Conservation (phyloP, 2,113 vertebrate species). For the Triplophysa tibetana region DNA sequence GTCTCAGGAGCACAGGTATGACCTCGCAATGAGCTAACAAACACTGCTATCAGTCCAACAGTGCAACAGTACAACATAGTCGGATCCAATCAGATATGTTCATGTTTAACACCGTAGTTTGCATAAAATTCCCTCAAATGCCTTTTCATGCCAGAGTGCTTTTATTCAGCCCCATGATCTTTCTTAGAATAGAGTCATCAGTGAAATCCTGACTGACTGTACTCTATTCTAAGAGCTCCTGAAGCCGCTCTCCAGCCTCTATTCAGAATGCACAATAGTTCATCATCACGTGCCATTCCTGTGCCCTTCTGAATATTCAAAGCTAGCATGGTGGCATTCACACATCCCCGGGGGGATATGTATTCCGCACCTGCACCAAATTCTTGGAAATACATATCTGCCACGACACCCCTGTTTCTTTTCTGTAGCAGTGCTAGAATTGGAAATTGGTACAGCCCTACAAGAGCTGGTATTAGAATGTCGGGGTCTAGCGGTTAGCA, state of each 20-base stretch:
- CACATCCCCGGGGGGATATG: constrained; percentile 39
- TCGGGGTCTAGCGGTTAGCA: neutral
- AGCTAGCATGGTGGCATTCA: constrained; percentile 44
- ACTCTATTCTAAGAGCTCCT: constrained; percentile 40
- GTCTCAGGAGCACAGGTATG: constrained; percentile 90
- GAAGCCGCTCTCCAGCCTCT: constrained; percentile 29
- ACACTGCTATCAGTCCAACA: neutral
- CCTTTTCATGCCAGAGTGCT: neutral
- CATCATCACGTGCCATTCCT: constrained; percentile 47
- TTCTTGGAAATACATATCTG: constrained; percentile 50
- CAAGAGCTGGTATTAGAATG: neutral
- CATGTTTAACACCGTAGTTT: neutral
- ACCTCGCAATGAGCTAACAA: neutral
- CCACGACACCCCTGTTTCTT: constrained; percentile 11
- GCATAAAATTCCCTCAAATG: neutral
- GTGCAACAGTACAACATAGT: neutral
- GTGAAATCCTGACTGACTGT: constrained; percentile 14
- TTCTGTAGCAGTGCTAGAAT: constrained; percentile 29
- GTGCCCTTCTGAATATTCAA: constrained; percentile 48
- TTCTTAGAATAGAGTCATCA: constrained; percentile 19
- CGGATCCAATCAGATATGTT: neutral
- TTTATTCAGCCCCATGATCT: constrained; percentile 16
- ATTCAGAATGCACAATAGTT: constrained; percentile 50
- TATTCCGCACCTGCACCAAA: constrained; percentile 22
- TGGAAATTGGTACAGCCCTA: constrained; percentile 12